Base-by-base conservation (phyloP, 2,888 invertebrate genomes). In the Glyphotaelius pellucidus region DNA sequence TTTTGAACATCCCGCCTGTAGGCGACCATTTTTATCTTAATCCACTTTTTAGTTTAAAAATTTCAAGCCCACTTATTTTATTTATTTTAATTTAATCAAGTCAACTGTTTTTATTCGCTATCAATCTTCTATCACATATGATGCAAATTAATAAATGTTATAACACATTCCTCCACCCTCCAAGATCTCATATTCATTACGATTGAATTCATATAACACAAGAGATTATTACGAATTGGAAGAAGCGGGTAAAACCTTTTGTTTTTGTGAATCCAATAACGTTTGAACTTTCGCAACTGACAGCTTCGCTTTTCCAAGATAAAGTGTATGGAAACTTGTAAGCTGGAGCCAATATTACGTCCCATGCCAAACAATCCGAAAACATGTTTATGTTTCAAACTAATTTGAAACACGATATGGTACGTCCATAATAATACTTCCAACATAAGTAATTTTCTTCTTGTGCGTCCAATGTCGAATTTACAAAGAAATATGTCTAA, bases 331-430 rank as follows among this genome's bases (percentile, higher is more conserved):
- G 47, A 47, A 86, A 86, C 86, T 86, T 47, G 42, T 86, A 86
- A 86, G 86, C 42, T 15, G 25, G 15, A 35, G 15, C n/a, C 42
- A 7, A 42, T 42, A 86, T 38, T 42, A n/a, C 25, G n/a, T 30
- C 86, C 12, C 11, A 30, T 11, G 25, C 42, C 86, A 42, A 86
- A 86, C 86, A 42, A 86, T 86, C 30, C 42, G 42, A 86, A 86
- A 86, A 86, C 86, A 86, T 86, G 86, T 86, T 86, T 42, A 86
- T 86, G 83, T 35, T 83, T 32, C 86, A n/a, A 86, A 86, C 86
- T 86, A 86, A 38, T 47, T 86, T 42, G 42, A 42, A 42, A 86
- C 42, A 30, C 42, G 86, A 25, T 42, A 86, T 86, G n/a, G 42
- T 86, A n/a, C 67, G 67, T 67, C 25, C 67, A 67, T 86, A 67